Evolutionary conservation across 2,797 vertebrate species (phyloP), one percentile per base, ranked within the genome.

Genomic region (Falco cherrug): DNA sequence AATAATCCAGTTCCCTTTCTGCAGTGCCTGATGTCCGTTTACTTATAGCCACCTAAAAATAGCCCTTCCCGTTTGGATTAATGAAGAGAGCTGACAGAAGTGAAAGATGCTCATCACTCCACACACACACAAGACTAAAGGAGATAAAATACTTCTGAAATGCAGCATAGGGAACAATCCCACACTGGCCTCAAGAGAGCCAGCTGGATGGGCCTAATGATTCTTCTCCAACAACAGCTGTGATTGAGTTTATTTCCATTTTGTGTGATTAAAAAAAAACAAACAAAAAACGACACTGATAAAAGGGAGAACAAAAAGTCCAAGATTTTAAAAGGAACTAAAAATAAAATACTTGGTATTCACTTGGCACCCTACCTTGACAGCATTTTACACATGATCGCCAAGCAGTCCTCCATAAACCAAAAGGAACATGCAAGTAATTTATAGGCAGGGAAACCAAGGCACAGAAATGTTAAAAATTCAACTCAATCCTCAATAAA

Each of bases 301-400:
- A 92, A 94, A 95, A 89, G 89, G 74, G 84, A 94, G 95, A 96
- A 97, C 76, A 96, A 91, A 95, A 91, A 81, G 82, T 24, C 82
- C 89, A 69, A 84, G 80, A 83, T 93, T 95, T 95, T 81, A 89
- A 92, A 93, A 87, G 53, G 45, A 35, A 11, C 85, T 91, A 95
- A 96, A 96, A 95, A 97, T 96, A 95, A 94, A 96, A 20, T 0
- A 13, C 70, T 74, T 87, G 70, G 86, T 21, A 75, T 74, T 90
- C 3, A 25, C 56, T 87, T 77, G 76, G 93, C 90, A 82, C 77
- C 56, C 74, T 54, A 95, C 91, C 96, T 95, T 89, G 91, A 70
- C 78, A 74, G 83, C 21, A 10, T 63, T 92, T 79, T 41, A 12
- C 16, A 16, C 4, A 6, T 10, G 45, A 69, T 20, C 71, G 65